A percentile compares a stretch with the other conserved stretches of the same genome.
These are phyloP conservation scores for Avahi laniger DNA, from an alignment of 2,797 vertebrate genomes.

Conservation along the genomic window DNA sequence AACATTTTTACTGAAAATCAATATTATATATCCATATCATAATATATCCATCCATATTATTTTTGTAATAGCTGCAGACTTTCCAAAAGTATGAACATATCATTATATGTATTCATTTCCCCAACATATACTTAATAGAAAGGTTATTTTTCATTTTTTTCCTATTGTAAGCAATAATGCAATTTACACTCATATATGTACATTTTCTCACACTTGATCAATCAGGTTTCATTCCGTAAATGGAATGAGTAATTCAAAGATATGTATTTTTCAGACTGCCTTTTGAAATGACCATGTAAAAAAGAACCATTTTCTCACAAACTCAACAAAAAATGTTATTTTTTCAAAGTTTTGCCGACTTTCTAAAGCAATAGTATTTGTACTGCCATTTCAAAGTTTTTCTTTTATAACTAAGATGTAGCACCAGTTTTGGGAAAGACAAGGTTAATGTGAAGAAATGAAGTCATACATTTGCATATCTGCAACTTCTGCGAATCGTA, in stretches of 20 bases:
- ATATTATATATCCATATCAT: neutral
- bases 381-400: neutral
- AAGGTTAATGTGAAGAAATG: neutral
- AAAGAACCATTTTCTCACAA: neutral
- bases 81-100: neutral
- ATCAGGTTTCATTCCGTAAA: neutral
- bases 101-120: neutral
- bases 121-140: neutral
- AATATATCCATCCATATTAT: neutral
- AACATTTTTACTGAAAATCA: neutral
- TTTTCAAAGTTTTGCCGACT: neutral
- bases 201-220: neutral
- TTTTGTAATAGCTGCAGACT: neutral
- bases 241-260: neutral
- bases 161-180: neutral
- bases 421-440: neutral
- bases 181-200: neutral
- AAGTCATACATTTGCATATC: neutral
- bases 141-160: neutral
- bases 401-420: neutral
- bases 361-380: neutral
- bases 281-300: neutral
- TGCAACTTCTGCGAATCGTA: neutral
- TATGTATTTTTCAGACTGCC: neutral
- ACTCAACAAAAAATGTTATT: neutral